These are phyloP conservation scores for Elysia chlorotica DNA, from an alignment of 1,140 invertebrate species.

Conservation along the genomic window DNA sequence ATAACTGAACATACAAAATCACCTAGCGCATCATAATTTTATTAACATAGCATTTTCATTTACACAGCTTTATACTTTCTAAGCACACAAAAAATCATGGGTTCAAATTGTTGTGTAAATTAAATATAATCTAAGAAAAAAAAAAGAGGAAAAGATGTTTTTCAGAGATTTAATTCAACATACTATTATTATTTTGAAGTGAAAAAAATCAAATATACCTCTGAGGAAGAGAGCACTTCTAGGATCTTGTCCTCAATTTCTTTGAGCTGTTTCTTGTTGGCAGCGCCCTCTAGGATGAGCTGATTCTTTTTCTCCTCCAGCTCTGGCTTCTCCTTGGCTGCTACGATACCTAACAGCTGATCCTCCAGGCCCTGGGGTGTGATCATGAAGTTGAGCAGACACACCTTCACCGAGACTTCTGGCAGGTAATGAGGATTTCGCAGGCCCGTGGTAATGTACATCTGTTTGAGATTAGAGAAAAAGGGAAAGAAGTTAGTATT, in stretches of 20 bases:
- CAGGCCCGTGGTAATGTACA: constrained; percentile 63
- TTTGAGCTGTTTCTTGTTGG: constrained; percentile 72
- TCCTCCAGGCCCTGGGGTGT: constrained; percentile 63
- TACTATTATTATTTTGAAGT: too few species aligned
- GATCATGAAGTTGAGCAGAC: constrained; percentile 63
- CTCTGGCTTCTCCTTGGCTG: constrained; percentile 62
- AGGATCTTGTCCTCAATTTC: constrained; percentile 96
- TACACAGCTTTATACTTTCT: too few species aligned
- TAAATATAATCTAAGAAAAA: neutral
- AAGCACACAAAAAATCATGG: too few species aligned
- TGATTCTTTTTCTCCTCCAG: constrained; percentile 64
- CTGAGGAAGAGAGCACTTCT: constrained; percentile 75
- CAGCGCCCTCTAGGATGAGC: constrained; percentile 60
- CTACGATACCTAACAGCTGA: constrained; percentile 63
- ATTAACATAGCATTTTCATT: too few species aligned
- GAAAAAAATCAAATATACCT: too few species aligned
- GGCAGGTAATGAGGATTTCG: constrained; percentile 63
- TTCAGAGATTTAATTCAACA: too few species aligned
- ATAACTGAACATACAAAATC: too few species aligned
- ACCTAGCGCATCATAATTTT: too few species aligned
- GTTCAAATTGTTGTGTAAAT: too few species aligned
- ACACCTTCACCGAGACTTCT: constrained; percentile 63
- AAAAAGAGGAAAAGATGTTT: neutral
- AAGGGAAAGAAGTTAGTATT: too few species aligned
- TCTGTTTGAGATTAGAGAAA: too few species aligned